phyloP scores from a whole-genome alignment of 2,113 vertebrate genomes.

The Mormyrus iriodes region DNA sequence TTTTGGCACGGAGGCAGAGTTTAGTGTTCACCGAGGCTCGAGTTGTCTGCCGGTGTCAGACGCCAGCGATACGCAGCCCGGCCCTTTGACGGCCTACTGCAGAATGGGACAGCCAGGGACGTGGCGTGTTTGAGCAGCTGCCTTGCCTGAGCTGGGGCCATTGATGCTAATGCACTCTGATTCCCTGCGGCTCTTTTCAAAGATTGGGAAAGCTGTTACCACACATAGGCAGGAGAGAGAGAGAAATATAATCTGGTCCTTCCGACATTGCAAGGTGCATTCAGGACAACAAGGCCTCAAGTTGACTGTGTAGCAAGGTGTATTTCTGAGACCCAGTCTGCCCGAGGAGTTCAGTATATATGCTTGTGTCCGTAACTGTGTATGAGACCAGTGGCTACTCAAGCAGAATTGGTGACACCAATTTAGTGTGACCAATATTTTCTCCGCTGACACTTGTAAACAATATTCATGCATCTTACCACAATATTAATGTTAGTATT shows the following conservation, averaged over 20 bases:
- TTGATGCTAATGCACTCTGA: conserved; percentile 13
- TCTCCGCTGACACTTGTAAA: not conserved
- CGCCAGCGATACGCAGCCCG: not conserved
- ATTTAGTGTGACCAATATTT: not conserved
- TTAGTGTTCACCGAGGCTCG: not conserved
- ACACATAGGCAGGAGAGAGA: not conserved
- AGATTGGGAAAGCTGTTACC: not conserved
- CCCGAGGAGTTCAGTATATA: not conserved
- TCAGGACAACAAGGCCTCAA: not conserved
- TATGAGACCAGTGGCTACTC: not conserved
- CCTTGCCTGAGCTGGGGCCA: not conserved
- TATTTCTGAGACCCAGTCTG: not conserved
- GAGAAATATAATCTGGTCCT: not conserved
- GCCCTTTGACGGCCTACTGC: not conserved
- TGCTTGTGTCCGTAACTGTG: not conserved
- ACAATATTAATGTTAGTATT: not conserved
- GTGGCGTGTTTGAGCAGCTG: not conserved
- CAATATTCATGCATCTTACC: not conserved
- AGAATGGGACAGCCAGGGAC: not conserved
- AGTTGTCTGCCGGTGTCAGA: not conserved
- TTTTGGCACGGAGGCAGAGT: not conserved
- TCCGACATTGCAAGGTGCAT: not conserved
- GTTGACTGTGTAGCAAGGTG: not conserved
- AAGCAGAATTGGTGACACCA: not conserved
- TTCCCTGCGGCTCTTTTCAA: conserved; percentile 13